Percentiles rank a stretch among this genome's conserved stretches.
Conservation (phyloP, 2,113 vertebrate species). For the Mellivora capensis region DNA sequence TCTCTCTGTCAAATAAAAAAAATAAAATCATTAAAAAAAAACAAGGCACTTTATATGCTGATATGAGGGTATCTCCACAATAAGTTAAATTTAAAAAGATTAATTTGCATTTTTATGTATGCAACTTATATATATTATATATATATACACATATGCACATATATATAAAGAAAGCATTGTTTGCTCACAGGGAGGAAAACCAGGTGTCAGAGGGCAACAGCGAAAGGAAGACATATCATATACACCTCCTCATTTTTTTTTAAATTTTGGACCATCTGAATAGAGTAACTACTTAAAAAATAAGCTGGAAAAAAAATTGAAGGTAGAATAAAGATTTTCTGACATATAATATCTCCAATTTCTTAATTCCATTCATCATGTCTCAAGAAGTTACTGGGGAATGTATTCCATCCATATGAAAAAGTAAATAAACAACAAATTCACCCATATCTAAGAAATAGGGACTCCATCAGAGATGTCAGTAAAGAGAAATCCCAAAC, state of each 20-base stretch:
- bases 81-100: background rate
- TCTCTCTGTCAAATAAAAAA: no score
- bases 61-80: background rate
- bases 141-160: background rate
- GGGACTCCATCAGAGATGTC: background rate
- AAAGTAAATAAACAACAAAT: slow-evolving; percentile 13
- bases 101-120: background rate
- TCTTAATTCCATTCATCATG: background rate
- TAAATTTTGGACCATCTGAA: background rate
- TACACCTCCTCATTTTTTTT: background rate
- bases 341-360: background rate
- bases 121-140: background rate
- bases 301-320: background rate
- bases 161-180: background rate
- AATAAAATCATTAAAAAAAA: background rate
- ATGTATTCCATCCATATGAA: background rate
- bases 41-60: background rate
- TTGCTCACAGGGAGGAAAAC: background rate
- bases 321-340: background rate
- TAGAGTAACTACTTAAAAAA: background rate
- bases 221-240: background rate
- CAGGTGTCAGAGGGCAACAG: background rate
- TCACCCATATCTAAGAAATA: background rate
- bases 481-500: background rate
- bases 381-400: background rate